Base-by-base conservation (phyloP, 1,140 invertebrate species). In the Drosophila truncata region DNA sequence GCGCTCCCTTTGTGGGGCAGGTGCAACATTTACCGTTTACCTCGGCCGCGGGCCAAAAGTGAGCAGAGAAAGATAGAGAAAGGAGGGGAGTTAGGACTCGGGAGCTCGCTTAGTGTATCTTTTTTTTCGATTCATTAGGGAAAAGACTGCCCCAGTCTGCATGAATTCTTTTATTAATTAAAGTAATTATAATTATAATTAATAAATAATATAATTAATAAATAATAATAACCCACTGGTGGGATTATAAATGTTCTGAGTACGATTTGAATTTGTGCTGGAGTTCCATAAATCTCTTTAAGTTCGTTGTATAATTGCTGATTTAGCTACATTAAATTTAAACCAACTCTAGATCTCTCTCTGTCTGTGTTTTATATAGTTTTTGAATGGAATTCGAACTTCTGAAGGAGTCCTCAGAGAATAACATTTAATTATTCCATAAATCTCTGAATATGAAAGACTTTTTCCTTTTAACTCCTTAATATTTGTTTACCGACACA, bases 11-110 rank as follows among this genome's bases (percentile, higher is more conserved):
- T 20, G 33, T 33, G 20, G 58, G 35, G 79, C 84, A 87, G 84
- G 84, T 87, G 84, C 84, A 87, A 87, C 84, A 69, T 83, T 88
- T 80, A 87, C 84, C 84, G 84, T 87, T 88, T 74, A 65, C 46
- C 39, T 44, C 52, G 39, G 60, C 77, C 78, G 78, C 66, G 54
- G 54, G 77, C 72, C 80, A 69, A 44, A n/a, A 41, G 23, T n/a
- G 10, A 2, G 18, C n/a, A 6, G n/a, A 44, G 42, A 14, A 16
- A 20, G 5, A 7, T 6, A 1, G 27, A 29, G 20, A 11, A 10
- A 33, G 25, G 16, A 7, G 10, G 18, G 18, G 64, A 62, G 37
- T 11, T 20, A 31, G 35, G 60, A 64, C 31, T 29, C 25, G 9
- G 42, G 14, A 35, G 42, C 69, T 49, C 33, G 42, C 9, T 18